Conservation (phyloP, 2,797 vertebrate species). For the Enteromius thamalakanensis region DNA sequence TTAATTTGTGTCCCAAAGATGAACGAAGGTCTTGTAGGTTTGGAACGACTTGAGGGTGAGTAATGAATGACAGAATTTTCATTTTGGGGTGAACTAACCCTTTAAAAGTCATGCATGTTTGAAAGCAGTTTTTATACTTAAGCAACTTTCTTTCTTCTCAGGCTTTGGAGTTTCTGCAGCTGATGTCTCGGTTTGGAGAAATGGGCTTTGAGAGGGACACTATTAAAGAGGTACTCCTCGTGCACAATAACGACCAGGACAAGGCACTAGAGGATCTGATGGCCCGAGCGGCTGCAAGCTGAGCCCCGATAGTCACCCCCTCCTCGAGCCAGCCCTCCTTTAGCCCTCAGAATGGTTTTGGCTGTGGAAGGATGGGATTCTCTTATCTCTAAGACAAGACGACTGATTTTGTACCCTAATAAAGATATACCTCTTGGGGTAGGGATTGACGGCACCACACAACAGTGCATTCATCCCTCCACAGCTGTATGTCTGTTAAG, state of each 20-base stretch:
- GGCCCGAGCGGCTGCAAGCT: constrained; percentile 91
- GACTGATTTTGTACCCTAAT: constrained; percentile 44
- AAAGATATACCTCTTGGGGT: constrained; percentile 45
- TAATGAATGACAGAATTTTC: too few relatives aligned
- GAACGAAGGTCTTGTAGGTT: too few relatives aligned
- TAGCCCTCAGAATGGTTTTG: constrained; percentile 55
- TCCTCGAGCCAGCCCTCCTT: constrained; percentile 63
- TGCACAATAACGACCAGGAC: constrained; percentile 95
- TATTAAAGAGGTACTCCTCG: constrained; percentile 94
- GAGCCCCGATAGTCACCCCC: constrained; percentile 70
- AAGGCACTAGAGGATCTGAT: constrained; percentile 95
- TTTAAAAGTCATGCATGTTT: background rate
- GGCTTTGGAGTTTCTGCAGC: constrained; percentile 92
- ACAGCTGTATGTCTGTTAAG: constrained; percentile 49
- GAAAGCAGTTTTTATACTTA: background rate
- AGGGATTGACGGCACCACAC: constrained; percentile 32
- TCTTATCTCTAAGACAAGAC: constrained; percentile 46
- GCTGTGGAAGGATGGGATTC: constrained; percentile 39
- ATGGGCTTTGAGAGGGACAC: constrained; percentile 96
- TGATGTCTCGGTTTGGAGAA: constrained; percentile 97
- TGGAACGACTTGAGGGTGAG: too few relatives aligned
- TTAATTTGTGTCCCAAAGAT: too few relatives aligned
- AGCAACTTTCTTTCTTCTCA: constrained; percentile 65
- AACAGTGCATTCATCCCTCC: constrained; percentile 42
- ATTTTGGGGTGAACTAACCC: too few relatives aligned